Conservation (phyloP, 2,797 vertebrate genomes). For the Streptopelia turtur region DNA sequence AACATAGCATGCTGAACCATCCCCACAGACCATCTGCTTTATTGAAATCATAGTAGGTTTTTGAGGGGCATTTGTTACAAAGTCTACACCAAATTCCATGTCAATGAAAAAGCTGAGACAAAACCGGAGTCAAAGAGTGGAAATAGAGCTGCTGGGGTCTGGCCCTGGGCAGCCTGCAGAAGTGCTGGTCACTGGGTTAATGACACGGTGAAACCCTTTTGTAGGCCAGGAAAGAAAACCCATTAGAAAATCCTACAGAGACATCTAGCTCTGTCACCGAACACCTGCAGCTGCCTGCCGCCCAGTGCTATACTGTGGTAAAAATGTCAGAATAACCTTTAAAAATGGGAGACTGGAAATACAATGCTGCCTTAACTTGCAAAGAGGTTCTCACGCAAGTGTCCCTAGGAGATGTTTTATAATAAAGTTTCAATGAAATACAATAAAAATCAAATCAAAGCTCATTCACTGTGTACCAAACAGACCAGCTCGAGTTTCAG, state of each 20-base stretch:
- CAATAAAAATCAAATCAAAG: slow-evolving; percentile 61
- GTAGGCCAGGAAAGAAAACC: not conserved
- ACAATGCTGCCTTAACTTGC: slow-evolving; percentile 39
- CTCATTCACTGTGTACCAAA: slow-evolving; percentile 34
- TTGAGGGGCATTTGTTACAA: not conserved
- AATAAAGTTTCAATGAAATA: slow-evolving; percentile 54
- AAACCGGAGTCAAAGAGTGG: not conserved
- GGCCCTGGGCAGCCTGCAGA: not conserved
- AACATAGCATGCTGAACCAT: not conserved
- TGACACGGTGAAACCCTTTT: slow-evolving; percentile 5
- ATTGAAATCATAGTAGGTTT: not conserved
- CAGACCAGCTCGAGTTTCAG: slow-evolving; percentile 38
- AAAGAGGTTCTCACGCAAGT: slow-evolving; percentile 27
- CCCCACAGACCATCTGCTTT: not conserved
- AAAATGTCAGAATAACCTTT: slow-evolving; percentile 39
- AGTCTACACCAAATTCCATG: not conserved
- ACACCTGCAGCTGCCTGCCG: slow-evolving; percentile 23
- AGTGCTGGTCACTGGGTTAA: slow-evolving; percentile 45
- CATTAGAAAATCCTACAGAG: slow-evolving; percentile 49
- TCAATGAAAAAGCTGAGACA: not conserved
- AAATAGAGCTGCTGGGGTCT: not conserved
- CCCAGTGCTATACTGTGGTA: not conserved
- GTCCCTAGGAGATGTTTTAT: slow-evolving; percentile 64
- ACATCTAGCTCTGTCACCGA: slow-evolving; percentile 37
- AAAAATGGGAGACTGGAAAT: slow-evolving; percentile 30